phyloP scores from a whole-genome alignment of 2,797 vertebrate genomes.

The Podargus strigoides region DNA sequence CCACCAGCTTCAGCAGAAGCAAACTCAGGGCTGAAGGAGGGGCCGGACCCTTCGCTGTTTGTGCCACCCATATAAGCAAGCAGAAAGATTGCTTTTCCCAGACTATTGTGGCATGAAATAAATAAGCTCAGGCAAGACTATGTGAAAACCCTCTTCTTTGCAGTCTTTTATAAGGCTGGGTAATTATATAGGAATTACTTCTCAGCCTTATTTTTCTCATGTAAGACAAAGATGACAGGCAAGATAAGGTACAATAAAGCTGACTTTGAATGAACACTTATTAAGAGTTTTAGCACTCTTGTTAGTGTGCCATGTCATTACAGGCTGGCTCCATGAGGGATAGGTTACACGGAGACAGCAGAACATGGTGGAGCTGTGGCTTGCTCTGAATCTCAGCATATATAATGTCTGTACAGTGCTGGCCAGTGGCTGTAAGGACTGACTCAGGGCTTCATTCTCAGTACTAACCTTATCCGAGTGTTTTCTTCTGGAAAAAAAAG shows the following conservation, averaged over 20 bases:
- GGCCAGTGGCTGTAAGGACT: neutral
- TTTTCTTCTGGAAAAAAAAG: neutral
- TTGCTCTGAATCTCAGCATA: neutral
- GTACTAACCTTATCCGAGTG: neutral
- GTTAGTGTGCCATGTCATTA: neutral
- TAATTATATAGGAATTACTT: neutral
- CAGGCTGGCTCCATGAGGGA: neutral
- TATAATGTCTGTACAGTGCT: neutral
- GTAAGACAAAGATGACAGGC: neutral
- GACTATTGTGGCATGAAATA: neutral
- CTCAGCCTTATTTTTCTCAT: neutral
- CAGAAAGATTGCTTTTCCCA: neutral
- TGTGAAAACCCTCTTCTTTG: neutral
- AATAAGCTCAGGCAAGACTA: neutral
- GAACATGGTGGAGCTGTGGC: neutral
- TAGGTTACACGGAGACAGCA: neutral
- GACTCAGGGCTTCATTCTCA: slow-evolving; percentile 8
- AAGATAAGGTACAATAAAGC: neutral
- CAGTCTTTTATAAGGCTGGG: neutral
- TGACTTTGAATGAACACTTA: neutral
- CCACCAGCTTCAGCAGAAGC: neutral
- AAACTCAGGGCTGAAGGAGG: neutral
- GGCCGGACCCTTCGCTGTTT: neutral
- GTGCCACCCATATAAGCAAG: neutral
- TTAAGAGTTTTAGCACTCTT: neutral